phyloP scores from a whole-genome alignment of 2,797 vertebrate species.

The Melanotaenia boesemani region DNA sequence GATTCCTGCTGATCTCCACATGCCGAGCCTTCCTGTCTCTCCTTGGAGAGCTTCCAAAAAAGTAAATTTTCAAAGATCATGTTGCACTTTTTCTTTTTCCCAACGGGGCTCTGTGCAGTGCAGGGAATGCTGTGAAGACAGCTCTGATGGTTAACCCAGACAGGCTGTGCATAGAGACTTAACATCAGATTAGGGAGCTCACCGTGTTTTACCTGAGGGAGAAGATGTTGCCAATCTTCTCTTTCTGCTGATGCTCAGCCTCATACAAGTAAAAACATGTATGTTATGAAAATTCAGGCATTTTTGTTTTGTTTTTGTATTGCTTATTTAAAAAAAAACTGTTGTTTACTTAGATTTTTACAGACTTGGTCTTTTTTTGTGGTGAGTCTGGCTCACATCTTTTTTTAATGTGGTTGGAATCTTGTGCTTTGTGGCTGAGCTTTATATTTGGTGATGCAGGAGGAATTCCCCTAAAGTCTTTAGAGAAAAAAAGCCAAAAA shows the following conservation, averaged over 20 bases:
- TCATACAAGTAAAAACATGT: conserved; percentile 37
- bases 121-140: conserved; percentile 28
- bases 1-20: conserved; percentile 46
- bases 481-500: conserved; percentile 39
- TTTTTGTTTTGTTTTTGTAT: conserved; percentile 4
- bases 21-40: conserved; percentile 20
- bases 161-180: conserved; percentile 26
- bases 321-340: background rate
- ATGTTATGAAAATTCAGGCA: conserved; percentile 2
- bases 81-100: conserved; percentile 17
- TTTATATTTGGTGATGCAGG: conserved; percentile 8
- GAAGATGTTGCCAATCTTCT: conserved; percentile 25
- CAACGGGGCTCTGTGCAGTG: background rate
- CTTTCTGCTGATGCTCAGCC: conserved; percentile 24
- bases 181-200: conserved; percentile 29
- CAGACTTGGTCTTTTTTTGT: background rate
- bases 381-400: background rate
- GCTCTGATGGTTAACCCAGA: conserved; percentile 39
- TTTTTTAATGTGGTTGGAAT: background rate
- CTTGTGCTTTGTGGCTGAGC: background rate
- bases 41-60: conserved; percentile 42
- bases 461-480: conserved; percentile 64
- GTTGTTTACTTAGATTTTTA: conserved; percentile 11
- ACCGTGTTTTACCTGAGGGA: conserved; percentile 24
- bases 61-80: conserved; percentile 45